Base-by-base conservation (phyloP, 2,113 vertebrate species). In the Melospiza georgiana region DNA sequence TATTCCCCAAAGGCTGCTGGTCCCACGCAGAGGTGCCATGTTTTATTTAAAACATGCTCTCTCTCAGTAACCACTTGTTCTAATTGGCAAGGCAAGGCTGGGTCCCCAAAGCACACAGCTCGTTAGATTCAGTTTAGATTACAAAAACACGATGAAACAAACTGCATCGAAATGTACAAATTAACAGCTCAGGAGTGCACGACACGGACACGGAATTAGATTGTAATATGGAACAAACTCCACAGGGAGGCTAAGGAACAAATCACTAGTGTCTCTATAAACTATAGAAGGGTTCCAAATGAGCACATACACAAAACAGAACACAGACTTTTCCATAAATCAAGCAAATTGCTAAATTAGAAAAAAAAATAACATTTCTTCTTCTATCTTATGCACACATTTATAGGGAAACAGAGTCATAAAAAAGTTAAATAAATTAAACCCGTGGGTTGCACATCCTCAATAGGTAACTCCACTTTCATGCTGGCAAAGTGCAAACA, bases 11-110 rank as follows among this genome's bases (percentile, higher is more conserved):
- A 90, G 93, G 92, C 73, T 92, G 61, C 87, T 90, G 88, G 91
- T 94, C 83, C 92, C 96, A 97, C 12, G 19, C 96, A 97, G 83
- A 94, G 94, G 91, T 97, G 96, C 97, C 97, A 98, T 98, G 97
- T 98, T 98, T 98, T 98, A 98, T 98, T 98, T 98, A 98, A 98
- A 98, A 97, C 96, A 97, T 92, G 96, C 95, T 97, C 96, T 95
- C 97, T 97, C 97, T 95, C 97, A 97, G 97, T 97, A 98, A 98
- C 97, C 96, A 97, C 97, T 98, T 97, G 95, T 96, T 98, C 98
- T 98, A 98, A 98, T 98, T 98, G 98, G 98, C 97, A 98, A 97
- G 95, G 97, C 98, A 97, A 97, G 97, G 96, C 96, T 94, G 83
- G 72, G 97, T 98, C 98, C 97, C 98, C 91, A 93, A 98, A 98